phyloP scores from a whole-genome alignment of 2,888 invertebrate species.

The Campaea margaritaria region DNA sequence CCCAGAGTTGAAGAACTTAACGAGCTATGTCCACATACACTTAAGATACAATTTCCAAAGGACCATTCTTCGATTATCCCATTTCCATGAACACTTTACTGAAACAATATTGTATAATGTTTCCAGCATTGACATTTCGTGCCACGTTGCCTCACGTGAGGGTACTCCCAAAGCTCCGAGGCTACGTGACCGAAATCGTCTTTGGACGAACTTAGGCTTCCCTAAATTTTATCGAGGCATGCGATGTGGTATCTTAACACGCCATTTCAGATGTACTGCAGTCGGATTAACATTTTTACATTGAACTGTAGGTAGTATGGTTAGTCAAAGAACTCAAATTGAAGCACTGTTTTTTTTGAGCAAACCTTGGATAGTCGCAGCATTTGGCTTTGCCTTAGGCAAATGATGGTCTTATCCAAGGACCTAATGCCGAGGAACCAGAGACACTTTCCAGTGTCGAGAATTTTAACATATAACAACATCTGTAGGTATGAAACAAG shows the following conservation, averaged over 20 bases:
- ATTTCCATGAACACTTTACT: conserved; percentile 15
- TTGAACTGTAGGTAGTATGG: not conserved
- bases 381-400: too few species aligned
- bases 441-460: too few species aligned
- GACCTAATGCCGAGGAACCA: too few species aligned
- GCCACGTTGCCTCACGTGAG: conserved; percentile 40
- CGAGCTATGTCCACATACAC: not conserved
- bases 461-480: too few species aligned
- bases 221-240: conserved; percentile 34
- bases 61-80: not conserved
- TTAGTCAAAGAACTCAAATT: too few species aligned
- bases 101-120: conserved; percentile 20
- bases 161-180: conserved; percentile 33
- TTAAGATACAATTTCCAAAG: not conserved
- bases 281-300: conserved; percentile 11
- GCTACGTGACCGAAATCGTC: conserved; percentile 39
- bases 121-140: conserved; percentile 53
- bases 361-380: too few species aligned
- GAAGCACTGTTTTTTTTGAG: too few species aligned
- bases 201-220: conserved; percentile 33
- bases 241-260: conserved; percentile 37
- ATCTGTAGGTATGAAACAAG: too few species aligned
- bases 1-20: not conserved
- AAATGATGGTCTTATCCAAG: too few species aligned
- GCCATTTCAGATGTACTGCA: conserved; percentile 27